A percentile compares a stretch with the other conserved stretches of the same genome.
phyloP scores from a whole-genome alignment of 2,888 invertebrate genomes.

The Meteorus colon region DNA sequence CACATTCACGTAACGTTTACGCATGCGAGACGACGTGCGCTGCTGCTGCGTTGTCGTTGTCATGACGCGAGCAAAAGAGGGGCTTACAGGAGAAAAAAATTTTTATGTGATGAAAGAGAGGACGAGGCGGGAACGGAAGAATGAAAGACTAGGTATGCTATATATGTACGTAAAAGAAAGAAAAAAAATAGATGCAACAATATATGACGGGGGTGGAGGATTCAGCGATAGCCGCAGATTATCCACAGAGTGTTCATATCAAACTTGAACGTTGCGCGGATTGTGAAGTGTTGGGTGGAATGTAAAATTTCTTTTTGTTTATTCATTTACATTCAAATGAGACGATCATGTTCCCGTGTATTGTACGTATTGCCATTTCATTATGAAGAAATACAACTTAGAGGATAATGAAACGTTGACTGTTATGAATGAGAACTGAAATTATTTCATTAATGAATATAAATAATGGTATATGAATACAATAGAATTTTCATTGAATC shows the following conservation, averaged over 20 bases:
- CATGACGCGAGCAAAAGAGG: conserved; percentile 13
- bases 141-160: background rate
- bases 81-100: conserved; percentile 4
- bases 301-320: background rate
- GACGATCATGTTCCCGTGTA: conserved; percentile 31
- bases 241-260: conserved; percentile 15
- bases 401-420: background rate
- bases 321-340: background rate
- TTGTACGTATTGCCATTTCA: conserved; percentile 22
- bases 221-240: conserved; percentile 29
- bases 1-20: conserved; percentile 26
- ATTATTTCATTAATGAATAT: background rate
- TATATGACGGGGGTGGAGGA: conserved; percentile 19
- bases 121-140: conserved; percentile 13
- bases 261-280: conserved; percentile 7
- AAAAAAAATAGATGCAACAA: conserved; percentile 20
- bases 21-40: conserved; percentile 30
- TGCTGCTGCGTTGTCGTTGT: conserved; percentile 21
- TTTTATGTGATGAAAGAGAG: background rate
- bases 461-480: background rate
- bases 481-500: no score
- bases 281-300: conserved; percentile 11
- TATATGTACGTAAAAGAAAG: background rate
- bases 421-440: background rate
- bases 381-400: background rate